A percentile compares a stretch with the other conserved stretches of the same genome.
Evolutionary conservation across 2,888 invertebrate genomes (phyloP).

Genomic region (Mellilla xanthometata): DNA sequence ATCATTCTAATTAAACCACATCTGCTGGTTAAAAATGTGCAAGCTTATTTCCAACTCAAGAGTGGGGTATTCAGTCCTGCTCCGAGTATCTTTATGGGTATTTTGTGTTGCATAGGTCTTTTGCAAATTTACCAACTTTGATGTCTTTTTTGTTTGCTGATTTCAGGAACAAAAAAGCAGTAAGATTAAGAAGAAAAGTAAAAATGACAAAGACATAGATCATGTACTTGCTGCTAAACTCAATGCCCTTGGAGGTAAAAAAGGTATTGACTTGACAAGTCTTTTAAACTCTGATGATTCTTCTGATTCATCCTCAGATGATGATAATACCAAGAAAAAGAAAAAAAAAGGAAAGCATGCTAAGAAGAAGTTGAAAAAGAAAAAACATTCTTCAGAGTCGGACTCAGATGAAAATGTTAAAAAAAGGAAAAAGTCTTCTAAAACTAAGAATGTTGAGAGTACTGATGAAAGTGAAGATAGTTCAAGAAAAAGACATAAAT

Average conservation of each 20-base stretch:
- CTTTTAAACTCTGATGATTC: conserved; percentile 63
- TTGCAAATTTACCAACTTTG: no score
- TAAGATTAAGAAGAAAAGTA: conserved; percentile 75
- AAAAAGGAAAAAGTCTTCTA: conserved; percentile 17
- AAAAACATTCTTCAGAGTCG: conserved; percentile 26
- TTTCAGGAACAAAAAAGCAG: conserved; percentile 64
- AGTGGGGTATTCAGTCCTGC: no score
- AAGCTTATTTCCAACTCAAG: no score
- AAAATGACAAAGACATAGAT: conserved; percentile 83
- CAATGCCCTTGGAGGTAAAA: conserved; percentile 82
- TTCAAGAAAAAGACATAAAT: conserved; percentile 38
- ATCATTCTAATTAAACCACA: no score
- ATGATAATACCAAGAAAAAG: conserved; percentile 38
- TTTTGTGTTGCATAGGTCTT: no score
- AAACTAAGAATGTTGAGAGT: conserved; percentile 33
- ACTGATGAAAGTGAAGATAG: conserved; percentile 32
- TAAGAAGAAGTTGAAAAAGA: conserved; percentile 43
- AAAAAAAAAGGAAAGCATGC: conserved; percentile 51
- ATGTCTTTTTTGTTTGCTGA: not conserved
- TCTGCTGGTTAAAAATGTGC: no score
- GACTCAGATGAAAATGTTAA: conserved; percentile 28
- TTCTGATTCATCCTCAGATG: conserved; percentile 49
- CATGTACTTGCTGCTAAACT: conserved; percentile 87
- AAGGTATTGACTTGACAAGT: conserved; percentile 58
- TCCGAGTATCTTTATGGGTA: no score